Conservation (phyloP, 2,888 invertebrate genomes). For the Ischnura elegans region DNA sequence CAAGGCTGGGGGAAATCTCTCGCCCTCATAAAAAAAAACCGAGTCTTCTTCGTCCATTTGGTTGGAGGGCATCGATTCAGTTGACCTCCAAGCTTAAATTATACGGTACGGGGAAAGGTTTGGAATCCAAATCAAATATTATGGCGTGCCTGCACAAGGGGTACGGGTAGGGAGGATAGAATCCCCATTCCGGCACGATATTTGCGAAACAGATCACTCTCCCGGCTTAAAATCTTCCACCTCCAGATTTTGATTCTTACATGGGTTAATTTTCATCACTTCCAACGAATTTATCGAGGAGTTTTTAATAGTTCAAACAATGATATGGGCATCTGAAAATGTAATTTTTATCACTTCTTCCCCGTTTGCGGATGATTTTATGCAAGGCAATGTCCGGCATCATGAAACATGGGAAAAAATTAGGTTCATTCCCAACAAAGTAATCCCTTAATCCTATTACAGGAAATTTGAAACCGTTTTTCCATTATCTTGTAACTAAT, state of each 20-base stretch:
- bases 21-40: conserved; percentile 40
- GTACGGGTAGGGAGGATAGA: neutral
- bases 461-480: too few species aligned
- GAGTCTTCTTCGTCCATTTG: conserved; percentile 37
- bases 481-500: too few species aligned
- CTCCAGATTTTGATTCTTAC: neutral
- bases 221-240: neutral
- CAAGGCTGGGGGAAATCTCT: neutral
- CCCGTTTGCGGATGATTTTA: neutral
- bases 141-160: conserved; percentile 1
- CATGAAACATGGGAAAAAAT: too few species aligned
- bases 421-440: too few species aligned
- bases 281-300: neutral
- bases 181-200: neutral
- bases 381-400: neutral
- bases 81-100: conserved; percentile 60
- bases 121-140: conserved; percentile 56
- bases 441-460: too few species aligned
- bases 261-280: neutral
- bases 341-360: neutral
- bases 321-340: neutral
- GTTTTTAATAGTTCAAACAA: neutral
- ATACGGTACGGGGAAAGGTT: conserved; percentile 23
- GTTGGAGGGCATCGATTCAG: conserved; percentile 20
- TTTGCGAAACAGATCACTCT: conserved; percentile 18